phyloP scores from a whole-genome alignment of 37 sponge, comb jelly and placozoan genomes.

The Ianthella basta region DNA sequence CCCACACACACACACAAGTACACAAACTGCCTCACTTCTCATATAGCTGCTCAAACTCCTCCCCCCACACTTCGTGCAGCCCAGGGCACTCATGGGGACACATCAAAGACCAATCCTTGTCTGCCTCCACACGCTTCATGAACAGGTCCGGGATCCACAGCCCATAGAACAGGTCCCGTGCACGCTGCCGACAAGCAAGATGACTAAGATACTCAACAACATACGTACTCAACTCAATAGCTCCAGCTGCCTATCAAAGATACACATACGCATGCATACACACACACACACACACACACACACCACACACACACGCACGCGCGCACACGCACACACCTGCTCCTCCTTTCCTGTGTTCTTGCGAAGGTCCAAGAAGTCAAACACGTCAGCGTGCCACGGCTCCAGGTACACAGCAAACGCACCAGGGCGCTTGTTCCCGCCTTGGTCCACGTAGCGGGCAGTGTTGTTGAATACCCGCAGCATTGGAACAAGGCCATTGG shows the following conservation, averaged over 20 bases:
- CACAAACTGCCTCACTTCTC: conserved; percentile 37
- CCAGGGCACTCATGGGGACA: conserved; percentile 98
- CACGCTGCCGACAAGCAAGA: conserved; percentile 54
- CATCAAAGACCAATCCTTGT: conserved; percentile 95
- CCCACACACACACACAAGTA: not conserved
- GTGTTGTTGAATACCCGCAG: conserved; percentile 97
- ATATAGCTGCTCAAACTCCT: conserved; percentile 95
- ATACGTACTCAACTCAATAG: not conserved
- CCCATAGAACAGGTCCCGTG: conserved; percentile 95
- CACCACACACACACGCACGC: not conserved
- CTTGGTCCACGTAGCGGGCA: conserved; percentile 99
- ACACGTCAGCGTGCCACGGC: conserved; percentile 98
- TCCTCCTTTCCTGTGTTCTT: conserved; percentile 99
- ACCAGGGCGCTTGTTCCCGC: conserved; percentile 98
- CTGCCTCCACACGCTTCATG: conserved; percentile 90
- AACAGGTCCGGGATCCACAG: conserved; percentile 99
- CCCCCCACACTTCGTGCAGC: conserved; percentile 90
- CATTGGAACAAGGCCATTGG: conserved; percentile 99
- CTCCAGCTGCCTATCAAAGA: not conserved
- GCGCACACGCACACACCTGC: conserved; percentile 37
- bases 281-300: conserved; percentile 14
- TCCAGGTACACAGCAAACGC: conserved; percentile 99
- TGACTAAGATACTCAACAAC: too few relatives aligned
- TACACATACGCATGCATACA: not conserved
- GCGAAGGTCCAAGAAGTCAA: conserved; percentile 93